These are phyloP conservation scores for Malacoraja senta DNA, from an alignment of 2,797 vertebrate genomes.

Conservation along the genomic window DNA sequence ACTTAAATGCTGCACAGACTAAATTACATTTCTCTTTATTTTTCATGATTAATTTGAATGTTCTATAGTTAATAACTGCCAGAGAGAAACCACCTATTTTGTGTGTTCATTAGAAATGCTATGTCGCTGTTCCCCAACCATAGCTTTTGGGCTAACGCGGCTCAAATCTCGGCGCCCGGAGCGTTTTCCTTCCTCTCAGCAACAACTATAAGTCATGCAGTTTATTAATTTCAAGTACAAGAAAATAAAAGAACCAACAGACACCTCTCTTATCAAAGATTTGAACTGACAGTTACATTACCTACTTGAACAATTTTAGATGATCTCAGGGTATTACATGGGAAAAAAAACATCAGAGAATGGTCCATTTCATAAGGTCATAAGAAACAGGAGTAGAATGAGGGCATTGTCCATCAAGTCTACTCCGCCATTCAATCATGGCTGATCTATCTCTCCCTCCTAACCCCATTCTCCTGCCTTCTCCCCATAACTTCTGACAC, in stretches of 20 bases:
- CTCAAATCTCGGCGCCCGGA: neutral
- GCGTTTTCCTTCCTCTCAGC: neutral
- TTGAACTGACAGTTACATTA: neutral
- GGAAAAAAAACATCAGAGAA: neutral
- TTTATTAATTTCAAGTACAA: neutral
- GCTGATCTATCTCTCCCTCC: no score
- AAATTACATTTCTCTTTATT: neutral
- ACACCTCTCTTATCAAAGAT: neutral
- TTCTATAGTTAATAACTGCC: neutral
- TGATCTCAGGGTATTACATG: neutral
- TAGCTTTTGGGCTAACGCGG: neutral
- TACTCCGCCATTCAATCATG: no score
- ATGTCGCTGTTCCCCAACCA: neutral
- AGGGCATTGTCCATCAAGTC: no score
- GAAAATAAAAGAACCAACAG: neutral
- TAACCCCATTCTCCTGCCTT: no score
- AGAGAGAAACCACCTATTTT: neutral
- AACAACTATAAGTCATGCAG: neutral
- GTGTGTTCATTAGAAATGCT: neutral
- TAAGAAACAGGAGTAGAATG: no score
- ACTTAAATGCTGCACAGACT: neutral
- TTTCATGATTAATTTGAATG: neutral
- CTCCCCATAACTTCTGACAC: no score
- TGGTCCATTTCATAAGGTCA: neutral
- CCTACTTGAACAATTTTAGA: neutral